These are phyloP conservation scores for Illadopsis cleaveri DNA, from an alignment of 2,113 vertebrate species.

Conservation along the genomic window DNA sequence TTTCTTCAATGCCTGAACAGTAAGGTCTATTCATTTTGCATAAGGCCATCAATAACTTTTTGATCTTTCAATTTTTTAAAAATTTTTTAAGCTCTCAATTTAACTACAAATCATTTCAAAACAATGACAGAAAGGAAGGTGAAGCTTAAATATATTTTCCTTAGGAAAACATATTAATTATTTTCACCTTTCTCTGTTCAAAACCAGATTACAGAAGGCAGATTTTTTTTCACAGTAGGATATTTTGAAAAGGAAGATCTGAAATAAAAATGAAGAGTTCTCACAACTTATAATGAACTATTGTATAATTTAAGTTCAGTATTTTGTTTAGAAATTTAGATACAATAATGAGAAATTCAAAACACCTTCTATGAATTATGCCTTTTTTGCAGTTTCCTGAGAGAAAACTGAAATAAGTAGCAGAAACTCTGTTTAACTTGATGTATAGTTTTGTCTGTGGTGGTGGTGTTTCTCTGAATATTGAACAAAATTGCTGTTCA, in stretches of 20 bases:
- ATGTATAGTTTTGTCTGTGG: background rate
- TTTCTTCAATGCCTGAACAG: background rate
- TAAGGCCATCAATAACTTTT: background rate
- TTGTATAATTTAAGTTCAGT: background rate
- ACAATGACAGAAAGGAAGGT: background rate
- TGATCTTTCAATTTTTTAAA: background rate
- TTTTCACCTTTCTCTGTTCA: background rate
- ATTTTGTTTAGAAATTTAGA: background rate
- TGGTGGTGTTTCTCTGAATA: background rate
- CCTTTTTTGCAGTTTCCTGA: background rate
- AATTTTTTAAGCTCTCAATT: background rate
- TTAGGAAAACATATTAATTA: background rate
- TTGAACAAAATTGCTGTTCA: background rate
- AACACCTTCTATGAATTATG: background rate
- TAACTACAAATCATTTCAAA: background rate
- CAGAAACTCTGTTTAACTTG: background rate
- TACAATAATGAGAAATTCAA: background rate
- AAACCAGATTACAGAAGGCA: background rate
- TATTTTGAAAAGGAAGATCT: background rate
- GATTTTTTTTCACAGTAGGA: background rate
- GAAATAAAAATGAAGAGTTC: background rate
- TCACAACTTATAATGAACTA: background rate
- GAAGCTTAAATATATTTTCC: background rate
- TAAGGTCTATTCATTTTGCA: background rate
- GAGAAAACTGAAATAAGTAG: background rate